phyloP scores from a whole-genome alignment of 2,888 invertebrate genomes.

The Doris montereyensis region DNA sequence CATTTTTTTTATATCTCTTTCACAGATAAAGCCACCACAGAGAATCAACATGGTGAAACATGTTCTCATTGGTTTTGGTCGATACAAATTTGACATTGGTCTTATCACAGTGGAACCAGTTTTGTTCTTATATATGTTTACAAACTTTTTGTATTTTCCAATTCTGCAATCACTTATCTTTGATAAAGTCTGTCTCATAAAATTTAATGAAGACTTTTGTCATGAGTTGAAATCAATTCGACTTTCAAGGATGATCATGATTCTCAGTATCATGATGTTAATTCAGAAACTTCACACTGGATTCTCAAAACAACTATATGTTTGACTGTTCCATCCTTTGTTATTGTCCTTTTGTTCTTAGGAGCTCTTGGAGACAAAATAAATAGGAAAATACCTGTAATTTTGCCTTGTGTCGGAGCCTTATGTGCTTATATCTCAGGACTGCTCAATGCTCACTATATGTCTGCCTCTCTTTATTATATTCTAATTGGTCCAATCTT shows the following conservation, averaged over 20 bases:
- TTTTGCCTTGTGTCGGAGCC: slow-evolving; percentile 72
- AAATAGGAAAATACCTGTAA: slow-evolving; percentile 73
- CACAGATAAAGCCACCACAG: background rate
- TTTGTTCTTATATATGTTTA: slow-evolving; percentile 91
- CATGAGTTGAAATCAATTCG: slow-evolving; percentile 51
- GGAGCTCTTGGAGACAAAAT: slow-evolving; percentile 73
- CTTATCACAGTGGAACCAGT: slow-evolving; percentile 86
- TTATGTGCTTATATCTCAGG: slow-evolving; percentile 53
- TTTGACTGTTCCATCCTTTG: slow-evolving; percentile 67
- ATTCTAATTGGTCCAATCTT: slow-evolving; percentile 71
- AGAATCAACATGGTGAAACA: slow-evolving; percentile 23
- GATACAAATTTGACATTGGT: slow-evolving; percentile 36
- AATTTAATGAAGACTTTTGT: slow-evolving; percentile 51
- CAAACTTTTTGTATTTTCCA: slow-evolving; percentile 76
- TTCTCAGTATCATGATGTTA: slow-evolving; percentile 60
- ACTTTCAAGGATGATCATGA: slow-evolving; percentile 46
- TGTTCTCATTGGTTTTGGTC: slow-evolving; percentile 35
- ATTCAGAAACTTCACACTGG: slow-evolving; percentile 68
- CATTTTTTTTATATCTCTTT: background rate
- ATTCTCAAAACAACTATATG: slow-evolving; percentile 68
- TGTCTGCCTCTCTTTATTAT: slow-evolving; percentile 52
- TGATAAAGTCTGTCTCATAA: slow-evolving; percentile 69
- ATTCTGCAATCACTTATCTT: slow-evolving; percentile 73
- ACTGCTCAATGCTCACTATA: slow-evolving; percentile 65
- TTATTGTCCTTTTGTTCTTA: slow-evolving; percentile 64